These are phyloP conservation scores for Meriones psammophilus DNA, from an alignment of 2,797 vertebrate species.

Conservation along the genomic window DNA sequence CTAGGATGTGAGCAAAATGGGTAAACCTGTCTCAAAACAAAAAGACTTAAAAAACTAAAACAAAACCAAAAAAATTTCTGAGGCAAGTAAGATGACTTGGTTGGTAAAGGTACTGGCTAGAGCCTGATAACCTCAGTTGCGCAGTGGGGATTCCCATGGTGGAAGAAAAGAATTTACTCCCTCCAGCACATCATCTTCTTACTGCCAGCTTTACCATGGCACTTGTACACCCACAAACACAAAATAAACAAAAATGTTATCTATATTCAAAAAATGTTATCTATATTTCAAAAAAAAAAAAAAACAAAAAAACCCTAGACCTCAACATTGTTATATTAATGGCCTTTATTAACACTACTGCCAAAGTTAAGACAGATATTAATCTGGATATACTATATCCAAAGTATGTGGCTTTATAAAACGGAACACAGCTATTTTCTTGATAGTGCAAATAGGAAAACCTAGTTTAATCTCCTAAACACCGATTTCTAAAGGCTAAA, in stretches of 20 bases:
- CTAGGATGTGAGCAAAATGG: slow-evolving; percentile 84
- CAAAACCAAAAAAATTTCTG: background rate
- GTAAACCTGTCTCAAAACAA: slow-evolving; percentile 67
- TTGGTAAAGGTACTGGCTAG: background rate
- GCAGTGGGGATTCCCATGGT: background rate
- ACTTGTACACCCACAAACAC: background rate
- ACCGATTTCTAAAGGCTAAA: slow-evolving; percentile 56
- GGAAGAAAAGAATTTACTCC: background rate
- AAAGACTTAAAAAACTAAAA: background rate
- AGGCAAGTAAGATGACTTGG: background rate
- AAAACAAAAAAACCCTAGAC: background rate
- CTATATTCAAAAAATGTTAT: background rate
- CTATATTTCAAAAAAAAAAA: too few species aligned
- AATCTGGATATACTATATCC: slow-evolving; percentile 49
- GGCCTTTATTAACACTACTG: slow-evolving; percentile 48
- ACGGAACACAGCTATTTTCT: slow-evolving; percentile 64
- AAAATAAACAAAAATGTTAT: background rate
- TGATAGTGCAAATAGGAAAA: slow-evolving; percentile 13
- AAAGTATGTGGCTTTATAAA: slow-evolving; percentile 52
- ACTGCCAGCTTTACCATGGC: background rate
- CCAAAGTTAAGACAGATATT: slow-evolving; percentile 29
- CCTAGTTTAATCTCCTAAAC: background rate
- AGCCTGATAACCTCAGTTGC: background rate
- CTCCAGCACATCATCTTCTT: background rate
- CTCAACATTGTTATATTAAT: slow-evolving; percentile 57